A percentile compares a stretch with the other conserved stretches of the same genome.
Evolutionary conservation across 2,888 invertebrate species (phyloP).

Genomic region (Eustalomyia histrio): DNA sequence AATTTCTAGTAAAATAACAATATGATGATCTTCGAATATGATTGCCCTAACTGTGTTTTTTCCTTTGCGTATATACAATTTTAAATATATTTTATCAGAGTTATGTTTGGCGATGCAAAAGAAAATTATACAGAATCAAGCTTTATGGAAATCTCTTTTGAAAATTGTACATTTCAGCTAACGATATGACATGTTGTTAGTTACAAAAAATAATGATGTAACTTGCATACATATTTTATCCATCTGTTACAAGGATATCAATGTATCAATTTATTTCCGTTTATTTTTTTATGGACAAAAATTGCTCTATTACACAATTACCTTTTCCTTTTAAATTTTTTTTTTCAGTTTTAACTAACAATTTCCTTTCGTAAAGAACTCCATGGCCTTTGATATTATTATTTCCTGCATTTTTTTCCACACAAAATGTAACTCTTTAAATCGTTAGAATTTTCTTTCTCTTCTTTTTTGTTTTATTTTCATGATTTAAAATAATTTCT

Average conservation of each 20-base stretch:
- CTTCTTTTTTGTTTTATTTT: background rate
- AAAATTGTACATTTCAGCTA: no score
- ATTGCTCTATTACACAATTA: background rate
- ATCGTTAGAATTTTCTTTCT: background rate
- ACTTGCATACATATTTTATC: background rate
- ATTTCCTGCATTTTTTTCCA: background rate
- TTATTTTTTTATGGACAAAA: background rate
- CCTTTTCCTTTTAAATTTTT: background rate
- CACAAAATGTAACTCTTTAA: conserved; percentile 19
- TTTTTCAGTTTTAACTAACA: background rate
- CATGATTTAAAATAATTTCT: conserved; percentile 4
- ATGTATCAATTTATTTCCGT: background rate
- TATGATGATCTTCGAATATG: no score
- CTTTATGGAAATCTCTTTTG: no score
- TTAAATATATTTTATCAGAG: no score
- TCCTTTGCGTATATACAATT: no score
- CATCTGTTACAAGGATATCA: background rate
- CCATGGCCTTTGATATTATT: background rate
- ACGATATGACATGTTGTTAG: no score
- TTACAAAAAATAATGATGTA: no score
- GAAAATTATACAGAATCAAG: no score
- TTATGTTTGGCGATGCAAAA: no score
- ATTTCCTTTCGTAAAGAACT: conserved; percentile 1
- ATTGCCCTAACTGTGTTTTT: no score
- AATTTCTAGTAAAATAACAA: no score